These are phyloP conservation scores for Ameiurus melas DNA, from an alignment of 2,113 vertebrate species.

Conservation along the genomic window DNA sequence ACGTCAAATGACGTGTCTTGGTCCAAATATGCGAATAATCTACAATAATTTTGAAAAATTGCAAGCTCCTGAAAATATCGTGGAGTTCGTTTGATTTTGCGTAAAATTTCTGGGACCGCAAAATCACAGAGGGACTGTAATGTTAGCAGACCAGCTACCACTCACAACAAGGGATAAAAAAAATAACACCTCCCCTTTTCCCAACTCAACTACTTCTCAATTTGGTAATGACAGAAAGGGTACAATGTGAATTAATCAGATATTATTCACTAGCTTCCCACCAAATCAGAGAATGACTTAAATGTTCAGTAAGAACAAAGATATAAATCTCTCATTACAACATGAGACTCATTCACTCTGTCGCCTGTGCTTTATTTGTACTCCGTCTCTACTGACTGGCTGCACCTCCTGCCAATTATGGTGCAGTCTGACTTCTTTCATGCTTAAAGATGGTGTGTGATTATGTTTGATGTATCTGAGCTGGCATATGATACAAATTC, in stretches of 20 bases:
- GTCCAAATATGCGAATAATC: too few species aligned
- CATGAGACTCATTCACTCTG: not conserved
- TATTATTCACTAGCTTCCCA: not conserved
- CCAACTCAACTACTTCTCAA: not conserved
- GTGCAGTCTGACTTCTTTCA: not conserved
- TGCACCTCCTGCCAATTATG: not conserved
- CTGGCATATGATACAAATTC: not conserved
- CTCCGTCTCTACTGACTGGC: too few species aligned
- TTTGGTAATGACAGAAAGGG: not conserved
- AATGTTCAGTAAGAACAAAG: not conserved
- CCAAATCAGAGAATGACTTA: not conserved
- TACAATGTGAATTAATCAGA: not conserved
- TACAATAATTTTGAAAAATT: too few species aligned
- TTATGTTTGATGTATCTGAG: not conserved
- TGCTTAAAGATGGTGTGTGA: not conserved
- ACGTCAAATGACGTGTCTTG: too few species aligned
- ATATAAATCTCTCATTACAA: not conserved
- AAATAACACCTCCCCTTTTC: too few species aligned
- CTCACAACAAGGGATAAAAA: too few species aligned
- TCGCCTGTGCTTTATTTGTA: not conserved
- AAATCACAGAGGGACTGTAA: too few species aligned
- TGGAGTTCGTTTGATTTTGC: too few species aligned
- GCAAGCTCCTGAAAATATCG: too few species aligned
- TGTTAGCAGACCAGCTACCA: too few species aligned
- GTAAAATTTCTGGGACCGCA: too few species aligned